A percentile compares a stretch with the other conserved stretches of the same genome.
phyloP scores from a whole-genome alignment of 2,797 vertebrate genomes.

The Carcharodon carcharias region DNA sequence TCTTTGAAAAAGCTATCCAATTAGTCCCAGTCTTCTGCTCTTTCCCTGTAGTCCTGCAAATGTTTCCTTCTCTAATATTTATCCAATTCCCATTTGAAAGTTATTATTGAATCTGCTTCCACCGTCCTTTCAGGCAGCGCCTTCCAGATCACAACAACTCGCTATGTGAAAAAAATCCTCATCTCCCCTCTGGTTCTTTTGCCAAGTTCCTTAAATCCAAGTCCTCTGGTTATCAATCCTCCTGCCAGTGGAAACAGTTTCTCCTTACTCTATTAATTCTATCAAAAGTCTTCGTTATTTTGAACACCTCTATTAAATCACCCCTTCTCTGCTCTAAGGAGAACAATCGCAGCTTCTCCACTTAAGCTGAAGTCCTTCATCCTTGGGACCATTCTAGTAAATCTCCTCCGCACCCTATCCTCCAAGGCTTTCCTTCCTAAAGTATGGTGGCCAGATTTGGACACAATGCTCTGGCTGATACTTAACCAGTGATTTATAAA shows the following conservation, averaged over 20 bases:
- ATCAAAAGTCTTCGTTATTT: not conserved
- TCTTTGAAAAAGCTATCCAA: not conserved
- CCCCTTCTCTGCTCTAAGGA: not conserved
- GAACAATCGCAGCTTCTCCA: not conserved
- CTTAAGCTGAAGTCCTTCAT: not conserved
- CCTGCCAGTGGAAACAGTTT: not conserved
- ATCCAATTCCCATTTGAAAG: not conserved
- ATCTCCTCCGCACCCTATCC: not conserved
- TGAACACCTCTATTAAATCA: not conserved
- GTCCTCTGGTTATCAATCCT: not conserved
- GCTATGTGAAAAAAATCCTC: not conserved
- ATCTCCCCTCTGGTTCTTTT: not conserved
- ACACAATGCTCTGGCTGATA: not conserved
- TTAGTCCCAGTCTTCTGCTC: not conserved
- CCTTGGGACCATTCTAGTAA: not conserved
- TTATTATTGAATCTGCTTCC: not conserved
- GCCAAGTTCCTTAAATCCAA: not conserved
- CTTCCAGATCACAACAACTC: not conserved
- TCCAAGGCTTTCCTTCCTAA: not conserved
- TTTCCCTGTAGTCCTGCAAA: too few relatives aligned
- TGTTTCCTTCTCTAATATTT: not conserved
- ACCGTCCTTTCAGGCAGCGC: not conserved
- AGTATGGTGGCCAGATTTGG: not conserved
- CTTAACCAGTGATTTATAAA: not conserved
- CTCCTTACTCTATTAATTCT: not conserved